Conservation (phyloP, 2,113 vertebrate genomes). For the Narcine bancroftii region DNA sequence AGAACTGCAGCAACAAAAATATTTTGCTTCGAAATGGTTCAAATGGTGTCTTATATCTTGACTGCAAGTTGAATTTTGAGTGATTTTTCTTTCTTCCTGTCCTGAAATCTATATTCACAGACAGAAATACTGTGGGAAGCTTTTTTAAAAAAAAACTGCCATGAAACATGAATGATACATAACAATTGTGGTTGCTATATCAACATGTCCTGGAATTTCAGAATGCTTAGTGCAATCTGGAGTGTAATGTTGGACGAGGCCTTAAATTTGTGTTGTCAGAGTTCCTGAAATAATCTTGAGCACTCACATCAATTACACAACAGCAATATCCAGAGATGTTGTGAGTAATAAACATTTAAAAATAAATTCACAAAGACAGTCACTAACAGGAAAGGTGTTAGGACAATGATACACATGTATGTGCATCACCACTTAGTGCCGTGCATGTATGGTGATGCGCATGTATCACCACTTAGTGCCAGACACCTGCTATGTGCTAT, state of each 20-base stretch:
- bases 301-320: not conserved
- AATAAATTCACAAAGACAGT: no score
- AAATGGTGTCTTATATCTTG: not conserved
- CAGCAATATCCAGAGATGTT: not conserved
- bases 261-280: not conserved
- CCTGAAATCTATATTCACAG: not conserved
- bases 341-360: not conserved
- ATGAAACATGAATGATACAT: not conserved
- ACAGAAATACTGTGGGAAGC: not conserved
- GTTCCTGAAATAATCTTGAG: not conserved
- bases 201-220: not conserved
- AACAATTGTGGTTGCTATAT: conserved; percentile 5
- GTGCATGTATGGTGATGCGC: no score
- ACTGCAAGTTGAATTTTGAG: not conserved
- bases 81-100: not conserved
- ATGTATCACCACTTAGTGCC: not conserved
- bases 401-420: not conserved
- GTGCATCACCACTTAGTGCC: not conserved
- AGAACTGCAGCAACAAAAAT: not conserved
- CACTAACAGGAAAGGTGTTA: not conserved
- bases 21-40: not conserved
- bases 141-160: not conserved
- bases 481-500: not conserved
- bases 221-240: not conserved
- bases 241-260: not conserved